phyloP scores from a whole-genome alignment of 1,140 invertebrate species.

The Steinernema khuongi region DNA sequence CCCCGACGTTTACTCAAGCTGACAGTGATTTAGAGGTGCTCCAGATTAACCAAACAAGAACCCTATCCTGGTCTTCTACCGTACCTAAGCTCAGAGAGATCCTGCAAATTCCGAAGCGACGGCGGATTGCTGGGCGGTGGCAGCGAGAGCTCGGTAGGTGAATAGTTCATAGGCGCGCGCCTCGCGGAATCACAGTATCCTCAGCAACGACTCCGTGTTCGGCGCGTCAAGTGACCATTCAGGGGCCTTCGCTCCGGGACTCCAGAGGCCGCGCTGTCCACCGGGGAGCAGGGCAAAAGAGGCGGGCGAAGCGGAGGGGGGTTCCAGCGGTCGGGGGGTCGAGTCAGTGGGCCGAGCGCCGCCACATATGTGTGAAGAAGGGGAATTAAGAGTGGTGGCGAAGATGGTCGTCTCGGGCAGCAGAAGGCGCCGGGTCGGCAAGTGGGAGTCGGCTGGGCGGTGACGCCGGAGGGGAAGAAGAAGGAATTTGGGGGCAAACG shows the following conservation, averaged over 20 bases:
- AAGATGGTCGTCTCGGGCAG: too few species aligned
- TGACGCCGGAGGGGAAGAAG: background rate
- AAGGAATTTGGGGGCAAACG: background rate
- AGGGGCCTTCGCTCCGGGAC: background rate
- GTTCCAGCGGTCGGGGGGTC: background rate
- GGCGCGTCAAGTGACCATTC: conserved; percentile 1
- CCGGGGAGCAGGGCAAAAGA: background rate
- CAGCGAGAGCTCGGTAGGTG: conserved; percentile 7
- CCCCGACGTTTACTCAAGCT: too few species aligned
- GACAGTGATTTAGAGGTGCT: too few species aligned
- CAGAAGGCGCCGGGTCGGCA: background rate
- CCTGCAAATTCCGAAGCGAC: conserved; percentile 7
- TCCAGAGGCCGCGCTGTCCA: background rate
- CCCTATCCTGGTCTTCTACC: too few species aligned
- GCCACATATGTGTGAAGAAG: too few species aligned
- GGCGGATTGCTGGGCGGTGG: conserved; percentile 15
- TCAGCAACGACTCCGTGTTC: background rate
- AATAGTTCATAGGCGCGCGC: conserved; percentile 6
- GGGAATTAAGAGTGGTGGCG: background rate
- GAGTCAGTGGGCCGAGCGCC: background rate
- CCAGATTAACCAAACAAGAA: too few species aligned
- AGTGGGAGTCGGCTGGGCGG: background rate
- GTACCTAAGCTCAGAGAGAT: conserved; percentile 10
- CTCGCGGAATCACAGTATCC: background rate
- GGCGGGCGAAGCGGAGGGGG: background rate